A percentile compares a stretch with the other conserved stretches of the same genome.
These are phyloP conservation scores for Drosophila lowei DNA, from an alignment of 1,140 invertebrate genomes.

Conservation along the genomic window DNA sequence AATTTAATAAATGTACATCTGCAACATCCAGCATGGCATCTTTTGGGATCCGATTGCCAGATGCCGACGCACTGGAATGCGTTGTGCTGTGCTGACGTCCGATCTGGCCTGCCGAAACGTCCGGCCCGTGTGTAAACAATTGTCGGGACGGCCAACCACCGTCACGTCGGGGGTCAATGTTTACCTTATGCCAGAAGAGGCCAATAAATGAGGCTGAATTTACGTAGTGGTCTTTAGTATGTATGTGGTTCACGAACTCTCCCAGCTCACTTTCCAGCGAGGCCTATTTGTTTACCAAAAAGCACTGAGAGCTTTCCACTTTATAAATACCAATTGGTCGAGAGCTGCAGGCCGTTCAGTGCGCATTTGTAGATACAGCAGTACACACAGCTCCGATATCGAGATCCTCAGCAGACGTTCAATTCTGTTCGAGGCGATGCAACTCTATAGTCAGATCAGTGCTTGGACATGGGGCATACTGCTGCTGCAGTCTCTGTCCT, in stretches of 20 bases:
- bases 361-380: constrained; percentile 38
- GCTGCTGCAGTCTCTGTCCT: constrained; percentile 23
- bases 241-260: background rate
- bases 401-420: background rate
- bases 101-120: background rate
- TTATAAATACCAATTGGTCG: constrained; percentile 61
- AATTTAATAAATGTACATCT: background rate
- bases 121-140: constrained; percentile 8
- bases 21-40: background rate
- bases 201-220: constrained; percentile 1
- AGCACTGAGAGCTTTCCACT: constrained; percentile 45
- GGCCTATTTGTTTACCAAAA: constrained; percentile 26
- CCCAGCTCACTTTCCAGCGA: background rate
- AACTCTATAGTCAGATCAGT: constrained; percentile 1
- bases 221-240: background rate
- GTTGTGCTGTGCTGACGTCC: constrained; percentile 4
- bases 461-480: constrained; percentile 19
- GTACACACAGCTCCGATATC: background rate
- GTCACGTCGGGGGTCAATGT: constrained; percentile 18
- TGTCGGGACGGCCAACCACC: background rate
- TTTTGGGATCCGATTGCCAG: constrained; percentile 1
- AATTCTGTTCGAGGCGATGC: constrained; percentile 40
- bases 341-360: constrained; percentile 45
- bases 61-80: constrained; percentile 2
- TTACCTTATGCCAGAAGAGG: constrained; percentile 4